Conservation (phyloP, 1,140 invertebrate genomes). For the Drosophila carrolli region DNA sequence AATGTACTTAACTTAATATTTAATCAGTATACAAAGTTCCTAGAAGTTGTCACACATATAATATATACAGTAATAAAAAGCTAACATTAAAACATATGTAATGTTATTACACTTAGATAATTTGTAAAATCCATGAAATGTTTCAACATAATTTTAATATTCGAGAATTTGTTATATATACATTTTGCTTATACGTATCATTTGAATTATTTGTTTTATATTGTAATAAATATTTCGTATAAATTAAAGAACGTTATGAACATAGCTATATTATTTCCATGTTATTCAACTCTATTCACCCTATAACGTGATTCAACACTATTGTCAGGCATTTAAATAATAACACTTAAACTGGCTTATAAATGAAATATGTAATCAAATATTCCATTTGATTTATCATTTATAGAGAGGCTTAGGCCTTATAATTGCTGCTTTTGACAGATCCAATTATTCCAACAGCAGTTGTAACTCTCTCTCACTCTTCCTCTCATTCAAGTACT, state of each 20-base stretch:
- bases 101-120: no score
- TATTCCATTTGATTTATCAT: conserved; percentile 38
- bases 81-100: not conserved
- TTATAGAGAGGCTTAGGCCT: conserved; percentile 29
- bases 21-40: conserved; percentile 8
- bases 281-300: not conserved
- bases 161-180: no score
- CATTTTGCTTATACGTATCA: no score
- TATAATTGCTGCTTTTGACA: conserved; percentile 70
- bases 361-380: conserved; percentile 29
- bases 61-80: not conserved
- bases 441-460: conserved; percentile 70
- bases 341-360: not conserved
- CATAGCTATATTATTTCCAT: not conserved
- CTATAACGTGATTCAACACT: not conserved
- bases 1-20: conserved; percentile 1
- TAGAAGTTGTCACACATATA: not conserved
- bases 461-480: conserved; percentile 10
- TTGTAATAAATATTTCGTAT: no score
- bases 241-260: no score
- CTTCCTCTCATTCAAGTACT: not conserved
- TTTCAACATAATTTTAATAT: no score
- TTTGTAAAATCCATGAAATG: no score
- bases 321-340: not conserved
- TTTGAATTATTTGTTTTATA: no score